phyloP scores from a whole-genome alignment of 2,113 vertebrate genomes.

The Carollia perspicillata region DNA sequence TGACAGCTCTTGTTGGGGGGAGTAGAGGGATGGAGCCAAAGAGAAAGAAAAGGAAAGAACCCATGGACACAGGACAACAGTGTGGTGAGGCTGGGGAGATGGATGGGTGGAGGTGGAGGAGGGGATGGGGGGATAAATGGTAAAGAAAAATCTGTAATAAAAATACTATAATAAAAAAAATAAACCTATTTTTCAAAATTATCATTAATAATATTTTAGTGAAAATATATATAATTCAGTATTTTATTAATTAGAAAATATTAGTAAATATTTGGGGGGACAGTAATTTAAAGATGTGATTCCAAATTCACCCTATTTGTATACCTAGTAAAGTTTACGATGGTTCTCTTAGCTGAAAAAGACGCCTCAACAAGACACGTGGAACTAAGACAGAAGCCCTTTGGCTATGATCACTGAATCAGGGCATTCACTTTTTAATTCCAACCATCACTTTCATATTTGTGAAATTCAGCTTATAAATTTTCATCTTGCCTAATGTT shows the following conservation, averaged over 20 bases:
- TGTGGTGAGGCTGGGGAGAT: no score
- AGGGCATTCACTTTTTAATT: neutral
- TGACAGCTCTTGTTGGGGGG: no score
- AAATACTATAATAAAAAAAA: no score
- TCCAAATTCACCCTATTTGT: neutral
- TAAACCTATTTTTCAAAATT: neutral
- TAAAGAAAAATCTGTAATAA: no score
- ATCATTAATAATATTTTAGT: neutral
- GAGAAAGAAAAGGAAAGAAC: no score
- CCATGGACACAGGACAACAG: no score
- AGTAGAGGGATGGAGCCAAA: no score
- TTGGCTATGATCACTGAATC: neutral
- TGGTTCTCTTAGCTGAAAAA: neutral
- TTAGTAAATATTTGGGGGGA: neutral
- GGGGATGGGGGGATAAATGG: no score
- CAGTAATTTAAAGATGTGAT: neutral
- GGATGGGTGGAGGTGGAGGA: no score
- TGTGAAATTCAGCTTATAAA: conserved; percentile 8
- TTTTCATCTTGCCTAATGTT: neutral
- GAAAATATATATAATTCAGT: neutral
- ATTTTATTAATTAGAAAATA: conserved; percentile 34
- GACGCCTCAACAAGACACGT: neutral
- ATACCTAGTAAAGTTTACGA: neutral
- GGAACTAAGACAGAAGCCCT: neutral
- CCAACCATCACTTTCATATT: neutral